These are phyloP conservation scores for Uria lomvia DNA, from an alignment of 2,113 vertebrate species.

Conservation along the genomic window DNA sequence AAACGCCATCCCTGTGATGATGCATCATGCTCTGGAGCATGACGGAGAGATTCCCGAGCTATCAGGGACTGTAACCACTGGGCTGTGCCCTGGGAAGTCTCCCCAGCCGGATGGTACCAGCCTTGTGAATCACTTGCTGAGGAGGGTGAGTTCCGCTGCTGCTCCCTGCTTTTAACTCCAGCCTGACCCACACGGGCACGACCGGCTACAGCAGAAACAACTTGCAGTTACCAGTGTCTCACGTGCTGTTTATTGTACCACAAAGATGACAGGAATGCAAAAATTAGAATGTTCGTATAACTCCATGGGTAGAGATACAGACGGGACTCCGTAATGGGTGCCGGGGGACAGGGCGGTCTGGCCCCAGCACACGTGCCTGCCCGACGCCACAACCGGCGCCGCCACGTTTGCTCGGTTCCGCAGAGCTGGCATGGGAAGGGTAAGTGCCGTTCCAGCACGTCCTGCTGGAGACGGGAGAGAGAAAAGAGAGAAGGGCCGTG, in stretches of 20 bases:
- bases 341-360: background rate
- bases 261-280: slow-evolving; percentile 32
- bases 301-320: background rate
- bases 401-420: background rate
- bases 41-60: background rate
- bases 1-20: background rate
- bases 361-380: accelerated
- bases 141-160: background rate
- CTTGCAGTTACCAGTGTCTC: background rate
- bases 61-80: background rate
- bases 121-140: background rate
- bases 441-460: background rate
- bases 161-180: slow-evolving; percentile 3
- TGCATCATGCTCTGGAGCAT: background rate
- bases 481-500: accelerated
- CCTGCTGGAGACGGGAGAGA: background rate
- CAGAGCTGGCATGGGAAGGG: background rate
- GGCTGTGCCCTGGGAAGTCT: background rate
- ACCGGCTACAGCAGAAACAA: background rate
- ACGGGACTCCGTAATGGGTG: background rate
- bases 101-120: background rate
- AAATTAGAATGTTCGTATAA: background rate
- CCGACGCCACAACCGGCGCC: accelerated
- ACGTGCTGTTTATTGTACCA: background rate
- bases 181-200: accelerated